Base-by-base conservation (phyloP, 2,888 invertebrate genomes). In the Zaprionus lineosus region DNA sequence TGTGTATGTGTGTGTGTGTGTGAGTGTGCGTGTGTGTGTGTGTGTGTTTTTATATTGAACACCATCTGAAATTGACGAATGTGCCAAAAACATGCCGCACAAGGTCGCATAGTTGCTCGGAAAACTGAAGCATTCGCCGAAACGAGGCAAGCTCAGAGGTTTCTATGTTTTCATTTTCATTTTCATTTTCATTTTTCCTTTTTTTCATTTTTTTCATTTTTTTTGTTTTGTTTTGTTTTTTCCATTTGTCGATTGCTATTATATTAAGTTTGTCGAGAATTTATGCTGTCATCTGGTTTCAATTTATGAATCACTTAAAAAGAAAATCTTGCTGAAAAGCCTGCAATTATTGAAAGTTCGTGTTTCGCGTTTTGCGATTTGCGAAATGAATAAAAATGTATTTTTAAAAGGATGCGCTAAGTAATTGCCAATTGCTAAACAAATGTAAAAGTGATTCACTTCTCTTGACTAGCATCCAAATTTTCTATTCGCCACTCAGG, bases 391-490 rank as follows among this genome's bases (percentile, higher is more conserved):
- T 56, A 62, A 77, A 71, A 74, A 74, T 55, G 50, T 56, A 34
- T 33, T 51, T 61, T 47, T 55, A 29, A 58, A 48, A 31, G 21
- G 53, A 15, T 59, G 44, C 48, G 52, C 37, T 40, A 37, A 62
- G 44, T 56, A 57, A 66, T 51, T 55, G 50, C 50, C 44, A 55
- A 61, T 58, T 67, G 53, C 37, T 52, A 51, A 43, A 18, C 40
- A 64, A 74, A 58, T 85, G n/a, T n/a, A n/a, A n/a, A n/a, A n/a
- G n/a, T n/a, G 84, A 85, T 40, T 83, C 73, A 85, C 39, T 48
- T 59, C 68, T 58, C 21, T 69, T 82, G 83, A 82, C 59, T 37
- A 39, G 26, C 60, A 62, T 74, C 72, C 73, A 74, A 78, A 11
- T 43, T 28, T 28, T 28, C 15, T 12, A 26, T 41, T 12, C 29